These are phyloP conservation scores for Gerris lacustris DNA, from an alignment of 2,888 invertebrate genomes.

Conservation along the genomic window DNA sequence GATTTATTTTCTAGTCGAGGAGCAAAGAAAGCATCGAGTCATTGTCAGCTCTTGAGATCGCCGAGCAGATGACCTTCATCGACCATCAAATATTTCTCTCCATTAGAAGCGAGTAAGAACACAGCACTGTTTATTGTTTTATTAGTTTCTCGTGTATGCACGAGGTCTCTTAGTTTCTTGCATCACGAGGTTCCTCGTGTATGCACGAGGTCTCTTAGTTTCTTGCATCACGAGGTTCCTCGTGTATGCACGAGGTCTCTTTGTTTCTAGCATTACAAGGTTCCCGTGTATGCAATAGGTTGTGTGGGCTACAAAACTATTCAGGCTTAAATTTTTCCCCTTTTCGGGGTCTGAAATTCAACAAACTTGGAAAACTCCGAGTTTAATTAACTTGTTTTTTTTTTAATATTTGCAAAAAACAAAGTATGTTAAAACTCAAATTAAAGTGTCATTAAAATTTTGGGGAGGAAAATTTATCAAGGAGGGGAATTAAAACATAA, in stretches of 20 bases:
- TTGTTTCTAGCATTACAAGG: neutral
- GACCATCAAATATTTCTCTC: constrained; percentile 84
- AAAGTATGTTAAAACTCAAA: too few species aligned
- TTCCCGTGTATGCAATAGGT: neutral
- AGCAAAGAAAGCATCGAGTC: constrained; percentile 68
- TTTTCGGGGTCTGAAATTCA: too few species aligned
- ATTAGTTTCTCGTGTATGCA: neutral
- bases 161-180: neutral
- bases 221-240: neutral
- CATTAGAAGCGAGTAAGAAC: constrained; percentile 76
- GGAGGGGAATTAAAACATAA: too few species aligned
- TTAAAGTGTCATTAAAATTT: too few species aligned
- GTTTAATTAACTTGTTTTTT: too few species aligned
- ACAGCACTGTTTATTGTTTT: neutral
- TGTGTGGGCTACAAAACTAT: too few species aligned
- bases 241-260: neutral
- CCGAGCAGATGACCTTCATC: constrained; percentile 82
- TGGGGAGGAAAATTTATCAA: too few species aligned
- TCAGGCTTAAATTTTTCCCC: too few species aligned
- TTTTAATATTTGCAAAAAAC: too few species aligned
- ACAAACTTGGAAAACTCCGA: too few species aligned
- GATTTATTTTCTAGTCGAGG: neutral
- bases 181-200: neutral
- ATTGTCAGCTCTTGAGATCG: constrained; percentile 76
- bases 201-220: neutral